Evolutionary conservation across 2,888 invertebrate genomes (phyloP), one percentile per base, ranked within the genome.

Genomic region (Troides oblongomaculatus): DNA sequence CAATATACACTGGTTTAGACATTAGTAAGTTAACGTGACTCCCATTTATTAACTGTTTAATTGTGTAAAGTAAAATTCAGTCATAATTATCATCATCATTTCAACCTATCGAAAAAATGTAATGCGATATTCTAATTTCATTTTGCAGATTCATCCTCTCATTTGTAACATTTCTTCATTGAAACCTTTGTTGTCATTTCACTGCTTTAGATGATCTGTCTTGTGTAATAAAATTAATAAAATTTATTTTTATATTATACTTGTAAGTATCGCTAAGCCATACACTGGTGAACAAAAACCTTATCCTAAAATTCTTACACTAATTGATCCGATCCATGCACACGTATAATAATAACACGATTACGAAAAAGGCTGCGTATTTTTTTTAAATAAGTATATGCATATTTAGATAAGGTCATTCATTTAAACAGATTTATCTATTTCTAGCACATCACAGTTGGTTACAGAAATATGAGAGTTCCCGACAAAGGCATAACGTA

Each of bases 401-500:
- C 18, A n/a, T n/a, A 53, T 10, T n/a, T 0, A 7, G 18, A 53
- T n/a, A 53, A 18, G 53, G 17, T 50, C 14, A 50, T 18, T 4
- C 18, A n/a, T 53, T 53, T n/a, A 53, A 7, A 7, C n/a, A n/a
- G 1, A 12, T n/a, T 53, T 3, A 6, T 25, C 23, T 25, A 58
- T 46, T 74, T 71, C n/a, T 83, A 96, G 97, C 95, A 10, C 94
- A 96, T 75, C 84, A 94, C 36, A 89, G 90, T 23, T 95, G 96
- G 90, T 91, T 99, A 70, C 89, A 94, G 68, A 94, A 95, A 75
- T 99, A 99, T 83, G 99, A 99, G 89, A 96, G 95, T 4, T 85
- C 93, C 63, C 93, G 98, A 21, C 97, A 99, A 83, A 90, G 96
- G 30, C 96, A 97, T 82, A 98, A 98, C 85, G 93, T 99, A 36